A percentile compares a stretch with the other conserved stretches of the same genome.
phyloP scores from a whole-genome alignment of 1,140 invertebrate species.

The Ceratina japonica region DNA sequence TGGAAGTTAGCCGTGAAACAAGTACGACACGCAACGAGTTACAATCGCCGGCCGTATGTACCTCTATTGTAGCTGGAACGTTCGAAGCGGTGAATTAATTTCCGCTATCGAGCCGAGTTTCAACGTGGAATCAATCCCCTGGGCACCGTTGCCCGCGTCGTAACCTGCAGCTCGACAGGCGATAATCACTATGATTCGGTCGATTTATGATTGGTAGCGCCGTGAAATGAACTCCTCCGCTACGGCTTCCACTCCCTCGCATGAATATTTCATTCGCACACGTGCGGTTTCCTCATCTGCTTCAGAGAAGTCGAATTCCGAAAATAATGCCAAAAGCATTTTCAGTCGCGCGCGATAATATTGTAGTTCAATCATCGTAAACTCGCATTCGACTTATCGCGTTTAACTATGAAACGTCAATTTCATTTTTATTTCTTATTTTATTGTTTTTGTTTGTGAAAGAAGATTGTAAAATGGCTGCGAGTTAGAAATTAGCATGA shows the following conservation, averaged over 20 bases:
- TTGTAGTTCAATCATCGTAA: background rate
- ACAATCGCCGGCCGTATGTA: background rate
- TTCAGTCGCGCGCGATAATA: background rate
- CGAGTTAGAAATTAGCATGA: no score
- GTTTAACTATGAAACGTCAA: background rate
- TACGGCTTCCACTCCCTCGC: conserved; percentile 17
- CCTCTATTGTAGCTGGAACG: background rate
- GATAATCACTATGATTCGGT: conserved; percentile 59
- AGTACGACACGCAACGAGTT: no score
- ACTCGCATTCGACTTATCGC: no score
- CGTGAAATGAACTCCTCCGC: conserved; percentile 54
- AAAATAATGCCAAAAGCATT: background rate
- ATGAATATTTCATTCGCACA: conserved; percentile 49
- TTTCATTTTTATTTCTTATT: no score
- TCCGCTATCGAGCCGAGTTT: conserved; percentile 36
- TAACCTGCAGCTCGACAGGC: conserved; percentile 25
- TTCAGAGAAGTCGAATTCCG: background rate
- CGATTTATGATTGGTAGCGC: conserved; percentile 58
- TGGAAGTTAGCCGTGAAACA: background rate
- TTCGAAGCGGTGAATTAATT: conserved; percentile 23
- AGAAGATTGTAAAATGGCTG: no score
- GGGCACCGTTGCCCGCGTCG: background rate
- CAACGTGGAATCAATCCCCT: conserved; percentile 9
- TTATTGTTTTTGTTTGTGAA: no score
- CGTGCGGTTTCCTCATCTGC: conserved; percentile 6